These are phyloP conservation scores for Phasianus colchicus DNA, from an alignment of 2,113 vertebrate species.

Conservation along the genomic window DNA sequence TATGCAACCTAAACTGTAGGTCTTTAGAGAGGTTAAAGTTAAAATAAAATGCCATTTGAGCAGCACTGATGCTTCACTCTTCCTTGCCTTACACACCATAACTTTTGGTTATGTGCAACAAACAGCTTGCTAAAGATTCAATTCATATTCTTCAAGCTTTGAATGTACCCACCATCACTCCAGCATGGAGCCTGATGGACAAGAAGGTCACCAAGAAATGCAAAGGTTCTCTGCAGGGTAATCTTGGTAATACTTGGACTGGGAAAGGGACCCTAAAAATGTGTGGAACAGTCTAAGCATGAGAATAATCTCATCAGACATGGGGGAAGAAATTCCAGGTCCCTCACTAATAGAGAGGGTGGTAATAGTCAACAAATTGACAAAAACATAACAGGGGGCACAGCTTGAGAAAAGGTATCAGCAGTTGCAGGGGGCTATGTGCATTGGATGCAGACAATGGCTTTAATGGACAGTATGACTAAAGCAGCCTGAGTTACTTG, in stretches of 20 bases:
- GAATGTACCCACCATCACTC: not conserved
- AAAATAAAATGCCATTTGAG: not conserved
- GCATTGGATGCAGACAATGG: not conserved
- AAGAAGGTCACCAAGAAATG: not conserved
- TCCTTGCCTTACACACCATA: not conserved
- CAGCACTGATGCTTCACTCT: not conserved
- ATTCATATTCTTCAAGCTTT: not conserved
- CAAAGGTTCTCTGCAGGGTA: not conserved
- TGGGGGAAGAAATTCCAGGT: not conserved
- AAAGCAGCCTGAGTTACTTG: not conserved
- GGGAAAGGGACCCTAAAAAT: not conserved
- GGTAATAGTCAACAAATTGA: not conserved
- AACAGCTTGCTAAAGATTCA: constrained; percentile 1
- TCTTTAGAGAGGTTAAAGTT: not conserved
- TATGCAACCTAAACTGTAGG: not conserved
- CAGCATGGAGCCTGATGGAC: not conserved
- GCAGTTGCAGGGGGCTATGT: not conserved
- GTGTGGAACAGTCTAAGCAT: no score
- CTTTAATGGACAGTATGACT: not conserved
- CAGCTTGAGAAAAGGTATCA: not conserved
- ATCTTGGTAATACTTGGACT: not conserved
- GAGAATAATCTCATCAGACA: not conserved
- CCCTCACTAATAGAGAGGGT: not conserved
- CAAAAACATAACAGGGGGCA: not conserved
- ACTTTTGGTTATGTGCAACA: not conserved